Evolutionary conservation across 1,140 invertebrate species (phyloP).

Genomic region (Drosophila leontia): DNA sequence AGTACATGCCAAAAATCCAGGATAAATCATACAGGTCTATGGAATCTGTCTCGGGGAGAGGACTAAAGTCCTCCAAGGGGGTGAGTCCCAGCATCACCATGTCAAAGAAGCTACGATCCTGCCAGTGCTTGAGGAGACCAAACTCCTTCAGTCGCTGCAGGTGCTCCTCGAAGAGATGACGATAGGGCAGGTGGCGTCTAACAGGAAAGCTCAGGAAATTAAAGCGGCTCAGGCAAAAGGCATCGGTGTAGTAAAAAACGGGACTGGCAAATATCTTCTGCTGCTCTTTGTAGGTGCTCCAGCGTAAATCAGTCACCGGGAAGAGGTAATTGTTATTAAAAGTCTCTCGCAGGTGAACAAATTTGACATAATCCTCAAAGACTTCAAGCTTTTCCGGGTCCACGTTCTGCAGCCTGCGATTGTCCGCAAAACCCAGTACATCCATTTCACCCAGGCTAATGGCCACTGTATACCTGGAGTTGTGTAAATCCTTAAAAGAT

Average conservation of each 20-base stretch:
- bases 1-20: conserved; percentile 44
- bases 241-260: conserved; percentile 54
- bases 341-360: conserved; percentile 28
- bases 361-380: conserved; percentile 13
- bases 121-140: conserved; percentile 46
- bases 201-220: conserved; percentile 34
- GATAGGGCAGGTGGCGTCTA: conserved; percentile 48
- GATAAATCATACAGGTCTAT: conserved; percentile 36
- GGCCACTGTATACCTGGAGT: conserved; percentile 34
- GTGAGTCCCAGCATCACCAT: conserved; percentile 40
- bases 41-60: not conserved
- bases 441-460: not conserved
- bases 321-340: conserved; percentile 53
- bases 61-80: conserved; percentile 29
- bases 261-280: conserved; percentile 45
- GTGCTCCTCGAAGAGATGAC: conserved; percentile 58
- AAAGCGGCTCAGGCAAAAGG: conserved; percentile 42
- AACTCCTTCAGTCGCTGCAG: conserved; percentile 45
- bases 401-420: not conserved
- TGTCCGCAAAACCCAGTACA: not conserved
- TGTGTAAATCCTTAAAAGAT: conserved; percentile 22
- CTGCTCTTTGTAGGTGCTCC: conserved; percentile 52
- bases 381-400: not conserved
- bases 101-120: conserved; percentile 38
- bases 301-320: conserved; percentile 37